Evolutionary conservation across 2,888 invertebrate genomes (phyloP), one percentile per base, ranked within the genome.

Genomic region (Macrophya annulata): DNA sequence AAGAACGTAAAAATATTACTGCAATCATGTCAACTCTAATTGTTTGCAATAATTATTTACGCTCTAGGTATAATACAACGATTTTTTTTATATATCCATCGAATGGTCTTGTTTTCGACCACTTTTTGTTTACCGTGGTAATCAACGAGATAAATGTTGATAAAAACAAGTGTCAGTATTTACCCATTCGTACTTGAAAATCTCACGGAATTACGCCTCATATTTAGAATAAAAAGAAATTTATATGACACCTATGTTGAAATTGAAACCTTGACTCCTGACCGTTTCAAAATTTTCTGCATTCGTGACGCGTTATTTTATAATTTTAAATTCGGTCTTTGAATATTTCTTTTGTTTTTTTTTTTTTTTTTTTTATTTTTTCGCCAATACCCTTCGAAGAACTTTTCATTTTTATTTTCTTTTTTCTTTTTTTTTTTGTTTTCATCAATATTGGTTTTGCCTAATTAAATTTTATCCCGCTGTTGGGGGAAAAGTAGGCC

Each of bases 51-150:
- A 15, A 77, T 55, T 55, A 37, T 48, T 77, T 37, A 43, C 31
- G 31, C 25, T 21, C 17, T 31, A 31, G 31, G 31, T 76, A 76
- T 45, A n/a, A 76, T 45, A n/a, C 74, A 74, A 45, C 25, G 55
- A 55, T 77, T 77, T 77, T 12, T 77, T 77, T 77, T 12, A n/a
- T 55, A 77, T 55, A 77, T 77, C 17, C 77, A 55, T 77, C 55
- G 51, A 51, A 3, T 31, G 17, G 17, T 43, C 51, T 21, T 77
- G 77, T 77, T 55, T 77, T 77, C 31, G 51, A 55, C 17, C 55
- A 31, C 10, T 3, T 31, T 10, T 77, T 77, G 48, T 77, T 77
- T 77, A 43, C 51, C 31, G 37, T 55, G 37, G 51, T 55, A 55
- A 77, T 77, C 55, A 43, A 55, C 77, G 6, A 77, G 77, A 17